These are phyloP conservation scores for Trichopoda pennipes DNA, from an alignment of 2,888 invertebrate genomes.

Conservation along the genomic window DNA sequence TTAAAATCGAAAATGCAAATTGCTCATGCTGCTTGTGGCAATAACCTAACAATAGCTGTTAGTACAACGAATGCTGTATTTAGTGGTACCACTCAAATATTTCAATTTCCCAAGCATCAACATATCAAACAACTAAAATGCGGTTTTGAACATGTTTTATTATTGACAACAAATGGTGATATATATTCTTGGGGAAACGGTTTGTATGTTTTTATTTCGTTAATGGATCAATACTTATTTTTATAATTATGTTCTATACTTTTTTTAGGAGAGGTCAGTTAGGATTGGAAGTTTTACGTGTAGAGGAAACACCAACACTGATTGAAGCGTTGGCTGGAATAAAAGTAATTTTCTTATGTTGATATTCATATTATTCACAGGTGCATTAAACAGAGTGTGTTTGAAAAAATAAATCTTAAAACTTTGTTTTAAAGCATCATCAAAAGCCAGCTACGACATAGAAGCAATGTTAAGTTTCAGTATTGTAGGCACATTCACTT, in stretches of 20 bases:
- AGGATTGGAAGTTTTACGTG: slow-evolving; percentile 86
- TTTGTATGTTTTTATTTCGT: slow-evolving; percentile 83
- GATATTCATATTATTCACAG: not conserved
- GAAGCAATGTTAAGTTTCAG: too few relatives aligned
- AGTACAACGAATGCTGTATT: slow-evolving; percentile 83
- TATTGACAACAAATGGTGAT: slow-evolving; percentile 86
- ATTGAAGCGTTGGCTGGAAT: slow-evolving; percentile 90
- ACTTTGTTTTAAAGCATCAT: too few relatives aligned
- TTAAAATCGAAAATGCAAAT: slow-evolving; percentile 73
- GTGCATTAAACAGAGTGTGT: too few relatives aligned
- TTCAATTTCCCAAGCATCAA: slow-evolving; percentile 82
- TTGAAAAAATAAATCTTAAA: too few relatives aligned
- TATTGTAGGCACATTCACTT: too few relatives aligned
- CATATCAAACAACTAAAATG: slow-evolving; percentile 85
- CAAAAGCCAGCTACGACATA: too few relatives aligned
- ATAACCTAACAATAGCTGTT: slow-evolving; percentile 81
- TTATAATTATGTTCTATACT: not conserved
- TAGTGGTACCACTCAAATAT: slow-evolving; percentile 83
- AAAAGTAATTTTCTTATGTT: slow-evolving; percentile 77
- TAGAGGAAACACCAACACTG: slow-evolving; percentile 84
- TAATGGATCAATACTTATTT: not conserved
- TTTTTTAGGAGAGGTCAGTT: slow-evolving; percentile 90
- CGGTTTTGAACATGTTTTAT: slow-evolving; percentile 90
- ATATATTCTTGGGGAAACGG: slow-evolving; percentile 93
- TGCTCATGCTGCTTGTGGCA: slow-evolving; percentile 81